Conservation (phyloP, 2,113 vertebrate species). For the Hylia prasina region DNA sequence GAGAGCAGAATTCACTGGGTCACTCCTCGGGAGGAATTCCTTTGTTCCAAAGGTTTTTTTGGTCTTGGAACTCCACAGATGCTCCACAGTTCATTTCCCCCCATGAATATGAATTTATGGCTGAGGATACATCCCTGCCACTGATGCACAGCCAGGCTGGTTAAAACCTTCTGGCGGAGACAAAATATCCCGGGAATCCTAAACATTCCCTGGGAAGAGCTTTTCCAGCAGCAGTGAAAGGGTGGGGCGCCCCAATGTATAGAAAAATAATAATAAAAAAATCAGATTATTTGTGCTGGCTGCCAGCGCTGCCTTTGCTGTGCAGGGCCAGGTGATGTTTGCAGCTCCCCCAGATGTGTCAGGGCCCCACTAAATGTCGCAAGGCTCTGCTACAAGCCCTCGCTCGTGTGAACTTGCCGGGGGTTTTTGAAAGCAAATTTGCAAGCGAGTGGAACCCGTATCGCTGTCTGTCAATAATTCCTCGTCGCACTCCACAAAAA, state of each 20-base stretch:
- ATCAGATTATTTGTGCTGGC: neutral
- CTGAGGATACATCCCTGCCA: neutral
- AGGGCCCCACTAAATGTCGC: constrained; percentile 3
- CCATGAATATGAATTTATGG: constrained; percentile 1
- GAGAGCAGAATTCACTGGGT: neutral
- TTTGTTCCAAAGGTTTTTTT: constrained; percentile 6
- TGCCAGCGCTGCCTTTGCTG: neutral
- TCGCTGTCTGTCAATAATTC: constrained; percentile 34
- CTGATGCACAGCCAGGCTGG: neutral
- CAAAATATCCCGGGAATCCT: constrained; percentile 63
- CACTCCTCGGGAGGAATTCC: neutral
- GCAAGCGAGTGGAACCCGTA: constrained; percentile 14
- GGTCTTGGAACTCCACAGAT: neutral
- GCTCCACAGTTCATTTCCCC: neutral
- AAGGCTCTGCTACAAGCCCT: neutral
- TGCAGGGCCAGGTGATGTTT: constrained; percentile 7
- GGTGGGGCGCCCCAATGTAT: neutral
- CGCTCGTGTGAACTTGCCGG: neutral
- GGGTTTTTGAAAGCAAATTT: constrained; percentile 31
- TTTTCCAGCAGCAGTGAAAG: neutral
- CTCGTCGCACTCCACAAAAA: constrained; percentile 23
- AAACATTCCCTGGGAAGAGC: constrained; percentile 7
- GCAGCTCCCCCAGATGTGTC: constrained; percentile 10
- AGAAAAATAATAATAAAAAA: neutral
- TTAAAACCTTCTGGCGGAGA: constrained; percentile 31